These are phyloP conservation scores for Bucorvus abyssinicus DNA, from an alignment of 2,797 vertebrate species.

Conservation along the genomic window DNA sequence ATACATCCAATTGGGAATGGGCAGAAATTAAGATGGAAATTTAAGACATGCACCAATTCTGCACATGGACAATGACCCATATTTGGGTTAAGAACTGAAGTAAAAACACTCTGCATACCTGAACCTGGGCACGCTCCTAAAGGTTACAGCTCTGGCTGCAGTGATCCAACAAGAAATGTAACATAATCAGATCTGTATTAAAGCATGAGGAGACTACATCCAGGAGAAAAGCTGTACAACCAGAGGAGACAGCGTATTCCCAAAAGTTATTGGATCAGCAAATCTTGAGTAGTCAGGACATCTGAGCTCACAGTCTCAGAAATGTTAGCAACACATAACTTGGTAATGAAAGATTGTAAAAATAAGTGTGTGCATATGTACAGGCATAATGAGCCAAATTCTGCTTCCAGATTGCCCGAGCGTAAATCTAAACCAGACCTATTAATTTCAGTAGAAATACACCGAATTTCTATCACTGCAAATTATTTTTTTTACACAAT, in stretches of 20 bases:
- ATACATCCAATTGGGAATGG: not conserved
- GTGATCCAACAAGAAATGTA: not conserved
- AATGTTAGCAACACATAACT: not conserved
- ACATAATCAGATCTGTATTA: not conserved
- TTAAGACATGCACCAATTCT: not conserved
- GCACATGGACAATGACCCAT: accelerated
- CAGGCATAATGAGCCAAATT: not conserved
- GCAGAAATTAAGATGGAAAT: not conserved
- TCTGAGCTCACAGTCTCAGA: not conserved
- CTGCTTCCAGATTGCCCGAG: not conserved
- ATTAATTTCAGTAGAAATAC: not conserved
- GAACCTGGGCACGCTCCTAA: not conserved
- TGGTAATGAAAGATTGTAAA: not conserved
- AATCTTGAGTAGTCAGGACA: not conserved
- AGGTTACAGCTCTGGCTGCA: not conserved
- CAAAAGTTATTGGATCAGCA: not conserved
- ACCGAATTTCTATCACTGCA: not conserved
- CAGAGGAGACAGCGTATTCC: not conserved
- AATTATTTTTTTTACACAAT: not conserved
- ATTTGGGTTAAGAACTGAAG: not conserved
- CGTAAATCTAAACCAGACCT: not conserved
- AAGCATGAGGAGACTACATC: not conserved
- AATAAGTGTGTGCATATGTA: not conserved
- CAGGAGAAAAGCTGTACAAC: not conserved
- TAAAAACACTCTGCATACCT: not conserved